A percentile compares a stretch with the other conserved stretches of the same genome.
These are phyloP conservation scores for Embiotoca jacksoni DNA, from an alignment of 2,113 vertebrate species.

Conservation along the genomic window DNA sequence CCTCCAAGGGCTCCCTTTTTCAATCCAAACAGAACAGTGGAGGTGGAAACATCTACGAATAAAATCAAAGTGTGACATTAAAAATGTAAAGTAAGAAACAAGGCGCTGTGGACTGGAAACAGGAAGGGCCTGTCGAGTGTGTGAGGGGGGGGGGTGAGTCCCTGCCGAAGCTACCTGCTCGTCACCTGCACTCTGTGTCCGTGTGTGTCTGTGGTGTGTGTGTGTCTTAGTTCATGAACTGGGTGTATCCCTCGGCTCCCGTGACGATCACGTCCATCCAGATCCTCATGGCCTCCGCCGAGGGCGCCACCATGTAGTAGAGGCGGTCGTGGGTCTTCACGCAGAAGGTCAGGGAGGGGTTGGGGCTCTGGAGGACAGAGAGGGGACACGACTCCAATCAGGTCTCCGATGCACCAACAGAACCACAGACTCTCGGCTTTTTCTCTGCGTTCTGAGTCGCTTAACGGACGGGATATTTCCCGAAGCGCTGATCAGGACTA, in stretches of 20 bases:
- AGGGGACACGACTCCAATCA: not conserved
- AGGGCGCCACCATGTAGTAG: constrained; percentile 96
- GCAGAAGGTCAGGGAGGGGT: constrained; percentile 94
- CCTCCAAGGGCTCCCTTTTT: constrained; percentile 74
- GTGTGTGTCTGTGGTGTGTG: not conserved
- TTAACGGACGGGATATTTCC: too few relatives aligned
- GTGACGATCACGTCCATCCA: constrained; percentile 99
- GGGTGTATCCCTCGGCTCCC: constrained; percentile 96
- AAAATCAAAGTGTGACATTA: constrained; percentile 54
- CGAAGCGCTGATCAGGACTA: too few relatives aligned
- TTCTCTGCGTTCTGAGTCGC: too few relatives aligned
- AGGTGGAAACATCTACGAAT: constrained; percentile 54
- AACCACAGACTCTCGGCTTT: not conserved
- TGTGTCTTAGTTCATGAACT: constrained; percentile 90
- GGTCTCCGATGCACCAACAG: not conserved
- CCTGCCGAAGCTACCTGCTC: constrained; percentile 46
- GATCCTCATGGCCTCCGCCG: constrained; percentile 96
- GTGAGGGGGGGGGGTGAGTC: constrained; percentile 53
- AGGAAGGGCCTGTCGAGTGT: constrained; percentile 45
- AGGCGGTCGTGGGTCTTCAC: constrained; percentile 98
- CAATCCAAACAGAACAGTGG: constrained; percentile 71
- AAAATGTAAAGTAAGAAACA: constrained; percentile 52
- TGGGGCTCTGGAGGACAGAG: constrained; percentile 89
- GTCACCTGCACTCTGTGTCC: not conserved
- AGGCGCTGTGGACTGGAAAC: constrained; percentile 50